Conservation (phyloP, 2,113 vertebrate genomes). For the Laticauda laticaudata region DNA sequence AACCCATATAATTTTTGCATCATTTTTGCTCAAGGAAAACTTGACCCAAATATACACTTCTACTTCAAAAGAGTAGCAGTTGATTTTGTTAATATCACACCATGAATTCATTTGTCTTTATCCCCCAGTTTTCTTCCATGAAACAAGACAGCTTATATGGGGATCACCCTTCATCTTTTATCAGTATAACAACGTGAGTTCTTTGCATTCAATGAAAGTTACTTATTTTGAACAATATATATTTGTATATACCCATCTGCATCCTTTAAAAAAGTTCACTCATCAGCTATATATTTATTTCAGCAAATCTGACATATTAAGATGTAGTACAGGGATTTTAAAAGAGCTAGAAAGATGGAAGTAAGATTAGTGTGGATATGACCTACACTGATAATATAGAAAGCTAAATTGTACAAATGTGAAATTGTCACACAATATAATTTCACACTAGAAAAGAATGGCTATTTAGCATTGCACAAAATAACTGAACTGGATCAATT, state of each 20-base stretch:
- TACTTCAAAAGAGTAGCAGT: background rate
- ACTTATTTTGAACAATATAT: background rate
- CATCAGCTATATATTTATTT: background rate
- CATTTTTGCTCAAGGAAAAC: background rate
- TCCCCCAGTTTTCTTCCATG: background rate
- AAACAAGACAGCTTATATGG: background rate
- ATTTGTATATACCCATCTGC: background rate
- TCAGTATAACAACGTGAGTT: background rate
- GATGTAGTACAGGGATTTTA: background rate
- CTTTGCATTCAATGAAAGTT: background rate
- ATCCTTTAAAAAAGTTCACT: background rate
- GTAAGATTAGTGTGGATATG: background rate
- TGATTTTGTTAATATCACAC: background rate
- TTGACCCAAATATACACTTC: background rate
- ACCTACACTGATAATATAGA: background rate
- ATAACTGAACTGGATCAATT: background rate
- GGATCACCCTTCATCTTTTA: background rate
- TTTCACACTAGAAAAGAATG: background rate
- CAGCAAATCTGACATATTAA: background rate
- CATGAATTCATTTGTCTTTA: background rate
- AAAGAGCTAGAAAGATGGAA: background rate
- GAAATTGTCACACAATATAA: background rate
- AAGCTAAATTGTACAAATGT: background rate
- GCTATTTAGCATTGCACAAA: background rate
- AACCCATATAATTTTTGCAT: background rate